phyloP scores from a whole-genome alignment of 2,113 vertebrate species.

The Entosphenus tridentatus region DNA sequence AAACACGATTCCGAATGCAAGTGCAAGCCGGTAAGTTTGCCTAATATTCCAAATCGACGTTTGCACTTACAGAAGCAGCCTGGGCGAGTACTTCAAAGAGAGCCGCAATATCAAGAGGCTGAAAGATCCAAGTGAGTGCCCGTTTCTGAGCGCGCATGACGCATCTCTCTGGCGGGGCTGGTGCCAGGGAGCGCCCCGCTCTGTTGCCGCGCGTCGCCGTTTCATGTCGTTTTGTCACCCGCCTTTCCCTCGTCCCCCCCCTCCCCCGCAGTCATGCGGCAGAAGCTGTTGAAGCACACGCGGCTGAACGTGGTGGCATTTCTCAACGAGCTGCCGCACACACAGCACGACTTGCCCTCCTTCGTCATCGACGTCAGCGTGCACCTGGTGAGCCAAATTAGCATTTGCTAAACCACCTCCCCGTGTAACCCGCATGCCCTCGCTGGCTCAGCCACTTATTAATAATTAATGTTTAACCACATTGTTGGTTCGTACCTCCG shows the following conservation, averaged over 20 bases:
- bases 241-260: background rate
- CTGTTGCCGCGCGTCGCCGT: no score
- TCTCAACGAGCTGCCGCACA: conserved; percentile 56
- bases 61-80: conserved; percentile 24
- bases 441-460: background rate
- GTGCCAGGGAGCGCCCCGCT: no score
- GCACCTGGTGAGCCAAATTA: conserved; percentile 29
- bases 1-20: no score
- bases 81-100: conserved; percentile 48
- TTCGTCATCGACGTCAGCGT: conserved; percentile 52
- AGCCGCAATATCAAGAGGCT: conserved; percentile 51
- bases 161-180: no score
- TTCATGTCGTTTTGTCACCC: no score
- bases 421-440: background rate
- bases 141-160: no score
- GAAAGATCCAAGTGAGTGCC: conserved; percentile 46
- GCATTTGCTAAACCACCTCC: background rate
- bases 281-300: conserved; percentile 44
- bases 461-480: background rate
- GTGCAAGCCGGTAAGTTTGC: no score
- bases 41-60: no score
- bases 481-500: no score
- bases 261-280: conserved; percentile 25
- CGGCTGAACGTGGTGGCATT: conserved; percentile 57
- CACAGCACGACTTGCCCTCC: conserved; percentile 48